These are phyloP conservation scores for Tricholauxania praeusta DNA, from an alignment of 2,888 invertebrate genomes.

Conservation along the genomic window DNA sequence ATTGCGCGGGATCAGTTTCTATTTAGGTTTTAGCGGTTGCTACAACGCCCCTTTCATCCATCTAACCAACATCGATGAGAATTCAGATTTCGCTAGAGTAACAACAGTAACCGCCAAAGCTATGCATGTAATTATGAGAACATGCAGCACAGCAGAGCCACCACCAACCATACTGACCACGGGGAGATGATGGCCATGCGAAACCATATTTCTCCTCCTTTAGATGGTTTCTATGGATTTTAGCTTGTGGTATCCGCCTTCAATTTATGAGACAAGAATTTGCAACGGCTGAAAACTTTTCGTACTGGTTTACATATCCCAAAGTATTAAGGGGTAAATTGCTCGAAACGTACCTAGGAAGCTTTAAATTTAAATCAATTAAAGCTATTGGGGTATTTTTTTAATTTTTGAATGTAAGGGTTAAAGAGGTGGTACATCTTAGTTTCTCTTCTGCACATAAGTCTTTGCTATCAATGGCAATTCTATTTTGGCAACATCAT, in stretches of 20 bases:
- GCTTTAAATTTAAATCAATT: not conserved
- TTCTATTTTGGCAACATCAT: no score
- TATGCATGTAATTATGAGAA: slow-evolving; percentile 63
- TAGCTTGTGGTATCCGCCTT: slow-evolving; percentile 4
- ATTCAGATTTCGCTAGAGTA: not conserved
- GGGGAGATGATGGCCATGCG: not conserved
- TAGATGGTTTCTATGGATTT: no score
- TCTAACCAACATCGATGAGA: not conserved
- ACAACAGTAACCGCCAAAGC: slow-evolving; percentile 23
- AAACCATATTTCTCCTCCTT: slow-evolving; percentile 1
- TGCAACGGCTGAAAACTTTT: not conserved
- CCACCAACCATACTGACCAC: not conserved
- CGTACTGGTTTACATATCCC: slow-evolving; percentile 25
- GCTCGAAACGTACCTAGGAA: not conserved
- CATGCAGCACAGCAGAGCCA: slow-evolving; percentile 50
- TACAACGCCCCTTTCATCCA: slow-evolving; percentile 34
- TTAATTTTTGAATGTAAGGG: not conserved
- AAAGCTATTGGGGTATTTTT: not conserved
- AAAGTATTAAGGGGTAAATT: not conserved
- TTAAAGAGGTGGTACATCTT: no score
- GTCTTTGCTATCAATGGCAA: no score
- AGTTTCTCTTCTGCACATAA: no score
- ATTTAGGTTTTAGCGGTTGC: slow-evolving; percentile 29
- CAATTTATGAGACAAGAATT: not conserved
- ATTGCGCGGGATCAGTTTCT: slow-evolving; percentile 24